Evolutionary conservation across 2,888 invertebrate genomes (phyloP).

Genomic region (Octodonta nipae): DNA sequence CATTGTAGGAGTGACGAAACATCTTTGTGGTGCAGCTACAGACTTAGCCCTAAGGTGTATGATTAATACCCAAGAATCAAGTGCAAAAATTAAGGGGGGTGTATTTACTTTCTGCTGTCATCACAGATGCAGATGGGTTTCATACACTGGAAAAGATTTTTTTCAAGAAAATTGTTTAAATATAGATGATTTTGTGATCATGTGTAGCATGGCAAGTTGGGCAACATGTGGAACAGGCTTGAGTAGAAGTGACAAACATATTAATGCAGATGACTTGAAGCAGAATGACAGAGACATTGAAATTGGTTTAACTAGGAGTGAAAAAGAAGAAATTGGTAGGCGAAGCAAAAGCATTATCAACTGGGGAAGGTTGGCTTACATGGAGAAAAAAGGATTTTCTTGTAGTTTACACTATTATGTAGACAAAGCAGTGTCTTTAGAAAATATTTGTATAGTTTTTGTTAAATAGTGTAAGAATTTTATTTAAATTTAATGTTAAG

Average conservation of each 20-base stretch:
- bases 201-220: conserved; percentile 78
- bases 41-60: conserved; percentile 65
- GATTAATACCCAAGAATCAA: conserved; percentile 31
- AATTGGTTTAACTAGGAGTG: conserved; percentile 32
- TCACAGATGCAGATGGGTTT: conserved; percentile 63
- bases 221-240: conserved; percentile 67
- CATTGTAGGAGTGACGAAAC: not conserved
- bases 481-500: too few relatives aligned
- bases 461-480: too few relatives aligned
- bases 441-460: conserved; percentile 71
- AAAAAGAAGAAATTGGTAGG: conserved; percentile 51
- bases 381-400: conserved; percentile 45
- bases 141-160: conserved; percentile 56
- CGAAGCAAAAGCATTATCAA: conserved; percentile 68
- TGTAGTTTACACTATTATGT: conserved; percentile 55
- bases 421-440: conserved; percentile 49
- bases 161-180: conserved; percentile 44
- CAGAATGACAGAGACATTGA: conserved; percentile 22
- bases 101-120: conserved; percentile 83
- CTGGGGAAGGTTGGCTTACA: conserved; percentile 53
- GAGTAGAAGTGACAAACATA: conserved; percentile 37
- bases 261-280: not conserved
- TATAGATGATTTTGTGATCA: conserved; percentile 53
- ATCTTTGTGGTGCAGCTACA: conserved; percentile 72
- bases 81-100: conserved; percentile 40